Base-by-base conservation (phyloP, 2,797 vertebrate species). In the Xyrichtys novacula region DNA sequence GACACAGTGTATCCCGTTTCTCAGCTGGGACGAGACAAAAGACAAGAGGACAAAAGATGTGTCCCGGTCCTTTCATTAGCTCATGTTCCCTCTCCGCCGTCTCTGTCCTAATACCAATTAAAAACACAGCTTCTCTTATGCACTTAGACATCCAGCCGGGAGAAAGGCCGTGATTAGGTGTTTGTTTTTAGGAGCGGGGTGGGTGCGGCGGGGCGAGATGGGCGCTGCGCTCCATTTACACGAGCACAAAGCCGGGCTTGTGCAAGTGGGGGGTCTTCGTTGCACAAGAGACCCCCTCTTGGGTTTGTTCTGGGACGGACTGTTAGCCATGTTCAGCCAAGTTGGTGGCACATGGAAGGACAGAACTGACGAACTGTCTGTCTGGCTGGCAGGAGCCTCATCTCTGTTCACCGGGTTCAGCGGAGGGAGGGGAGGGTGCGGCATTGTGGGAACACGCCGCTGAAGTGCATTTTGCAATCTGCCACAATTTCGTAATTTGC, bases 1-100 rank as follows among this genome's bases (percentile, higher is more conserved):
- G 68, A 92, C 91, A 91, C 84, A 72, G 78, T 85, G 90, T 88
- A 83, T 91, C 89, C 78, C 57, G 78, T 91, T 88, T 89, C 87
- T 77, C 66, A 20, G 57, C 78, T 17, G 66, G 87, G 85, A 70
- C 62, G 6, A 53, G 71, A 88, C 85, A 84, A 90, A 88, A 89
- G 79, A 78, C 59, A 43, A 16, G 0, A 78, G 78, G 85, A 92
- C 87, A 85, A 88, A 85, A 83, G 85, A 80, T 25, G 79, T 43
- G 70, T 76, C 81, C 80, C 50, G 12, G 71, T 63, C 71, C 72
- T 78, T 87, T 89, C 86, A 91, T 91, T 78, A 87, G 83, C 86
- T 90, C 76, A 63, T 84, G 77, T 63, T 81, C 71, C 17, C 72
- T 25, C 59, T 60, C 36, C 7, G 29, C 71, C 6, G 61, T 65